Conservation (phyloP, 2,797 vertebrate genomes). For the Limnodromus scolopaceus region DNA sequence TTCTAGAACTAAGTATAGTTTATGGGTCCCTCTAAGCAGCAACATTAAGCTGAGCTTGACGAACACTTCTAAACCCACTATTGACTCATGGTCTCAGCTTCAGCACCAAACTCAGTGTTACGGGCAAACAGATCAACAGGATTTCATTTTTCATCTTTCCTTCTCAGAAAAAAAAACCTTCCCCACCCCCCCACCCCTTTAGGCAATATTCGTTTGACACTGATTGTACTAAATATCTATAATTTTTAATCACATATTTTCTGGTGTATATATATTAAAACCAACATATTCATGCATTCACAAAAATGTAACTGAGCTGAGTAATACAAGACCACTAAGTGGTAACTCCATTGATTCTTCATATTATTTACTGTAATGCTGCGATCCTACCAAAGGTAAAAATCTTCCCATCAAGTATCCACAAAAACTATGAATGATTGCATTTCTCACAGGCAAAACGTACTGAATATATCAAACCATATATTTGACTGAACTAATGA, state of each 20-base stretch:
- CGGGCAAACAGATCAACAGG: not conserved
- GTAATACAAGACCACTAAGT: not conserved
- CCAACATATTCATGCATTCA: not conserved
- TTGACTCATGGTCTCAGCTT: not conserved
- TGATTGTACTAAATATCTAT: not conserved
- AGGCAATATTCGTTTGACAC: not conserved
- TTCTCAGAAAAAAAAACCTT: not conserved
- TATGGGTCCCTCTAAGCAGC: not conserved
- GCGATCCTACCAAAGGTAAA: not conserved
- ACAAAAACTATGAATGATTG: not conserved
- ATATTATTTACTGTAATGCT: not conserved
- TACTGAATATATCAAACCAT: not conserved
- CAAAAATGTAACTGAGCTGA: not conserved
- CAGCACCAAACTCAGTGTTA: not conserved
- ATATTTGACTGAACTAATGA: not conserved
- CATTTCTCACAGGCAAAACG: not conserved
- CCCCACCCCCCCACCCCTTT: too few relatives aligned
- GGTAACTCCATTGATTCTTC: accelerated
- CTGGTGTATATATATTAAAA: not conserved
- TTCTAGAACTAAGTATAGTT: not conserved
- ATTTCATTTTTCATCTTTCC: not conserved
- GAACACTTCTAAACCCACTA: not conserved
- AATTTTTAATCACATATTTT: not conserved
- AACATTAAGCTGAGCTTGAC: not conserved
- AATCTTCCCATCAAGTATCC: not conserved